A percentile compares a stretch with the other conserved stretches of the same genome.
Conservation (phyloP, 2,113 vertebrate species). For the Spermophilus dauricus region DNA sequence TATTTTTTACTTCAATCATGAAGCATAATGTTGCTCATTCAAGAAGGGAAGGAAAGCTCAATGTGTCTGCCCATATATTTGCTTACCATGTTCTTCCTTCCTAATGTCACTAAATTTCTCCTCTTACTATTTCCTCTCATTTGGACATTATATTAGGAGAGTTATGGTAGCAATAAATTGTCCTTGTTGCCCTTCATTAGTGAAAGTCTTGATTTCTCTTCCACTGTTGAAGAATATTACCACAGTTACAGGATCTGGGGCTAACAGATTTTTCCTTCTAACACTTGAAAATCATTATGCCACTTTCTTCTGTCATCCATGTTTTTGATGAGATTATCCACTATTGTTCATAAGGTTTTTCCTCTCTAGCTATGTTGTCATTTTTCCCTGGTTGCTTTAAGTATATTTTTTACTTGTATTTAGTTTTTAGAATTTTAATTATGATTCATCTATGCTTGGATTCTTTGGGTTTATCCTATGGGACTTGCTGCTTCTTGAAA, state of each 20-base stretch:
- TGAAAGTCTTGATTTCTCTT: conserved; percentile 13
- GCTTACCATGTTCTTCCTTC: conserved; percentile 9
- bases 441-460: not conserved
- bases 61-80: not conserved
- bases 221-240: not conserved
- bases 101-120: not conserved
- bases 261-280: conserved; percentile 11
- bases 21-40: conserved; percentile 3
- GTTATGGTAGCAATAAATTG: not conserved
- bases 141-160: conserved; percentile 20
- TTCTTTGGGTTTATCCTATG: not conserved
- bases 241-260: not conserved
- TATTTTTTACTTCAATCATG: not conserved
- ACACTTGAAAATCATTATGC: not conserved
- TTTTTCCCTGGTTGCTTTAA: conserved; percentile 25
- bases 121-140: not conserved
- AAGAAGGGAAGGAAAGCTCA: not conserved
- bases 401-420: conserved; percentile 31
- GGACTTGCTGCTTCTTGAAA: not conserved
- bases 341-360: conserved; percentile 3
- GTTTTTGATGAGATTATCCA: not conserved
- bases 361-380: not conserved
- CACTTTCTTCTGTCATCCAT: not conserved
- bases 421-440: conserved; percentile 6
- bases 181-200: not conserved